Base-by-base conservation (phyloP, 2,797 vertebrate species). In the Cossypha niveicapilla region DNA sequence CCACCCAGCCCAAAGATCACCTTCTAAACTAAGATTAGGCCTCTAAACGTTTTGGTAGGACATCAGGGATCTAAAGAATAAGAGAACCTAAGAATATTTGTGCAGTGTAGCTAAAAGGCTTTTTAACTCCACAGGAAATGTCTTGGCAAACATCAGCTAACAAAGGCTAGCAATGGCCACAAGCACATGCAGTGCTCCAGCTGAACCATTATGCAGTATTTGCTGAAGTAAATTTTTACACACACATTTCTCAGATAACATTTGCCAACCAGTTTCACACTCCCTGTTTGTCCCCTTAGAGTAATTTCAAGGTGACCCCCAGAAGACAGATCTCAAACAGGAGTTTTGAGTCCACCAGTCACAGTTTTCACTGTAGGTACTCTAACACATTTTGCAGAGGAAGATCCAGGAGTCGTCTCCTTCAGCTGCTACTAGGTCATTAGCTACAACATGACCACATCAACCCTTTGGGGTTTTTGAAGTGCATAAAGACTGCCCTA, bases 181-280 rank as follows among this genome's bases (percentile, higher is more conserved):
- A 63, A 73, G 35, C 4, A 58, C 2, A 8, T 2, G 10, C 44
- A 80, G 30, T 13, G 48, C 57, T 86, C 18, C 53, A 44, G 35
- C n/a, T 45, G 11, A 91, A 17, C 41, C 28, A 60, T n/a, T 23
- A 32, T 0, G 1, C 28, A 57, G 30, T 2, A 3, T 51, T 18
- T 57, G 32, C 35, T 80, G 27, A 57, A 70, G 22, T 30, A 54
- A 72, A 22, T 22, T 78, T 66, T 47, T 47, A 27, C 7, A 19
- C 13, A 11, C 10, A 0, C 8, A 53, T 85, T 62, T 84, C 63
- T 89, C 22, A 30, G 45, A 41, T 37, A 63, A 60, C 17, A 37
- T 24, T 50, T 89, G 14, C 34, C 28, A 87, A 32, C 17, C 53
- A 44, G 27, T 79, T 89, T 87, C 53, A 45, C 19, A 24, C 4